These are phyloP conservation scores for Tortrix viridana DNA, from an alignment of 2,888 invertebrate species.

Conservation along the genomic window DNA sequence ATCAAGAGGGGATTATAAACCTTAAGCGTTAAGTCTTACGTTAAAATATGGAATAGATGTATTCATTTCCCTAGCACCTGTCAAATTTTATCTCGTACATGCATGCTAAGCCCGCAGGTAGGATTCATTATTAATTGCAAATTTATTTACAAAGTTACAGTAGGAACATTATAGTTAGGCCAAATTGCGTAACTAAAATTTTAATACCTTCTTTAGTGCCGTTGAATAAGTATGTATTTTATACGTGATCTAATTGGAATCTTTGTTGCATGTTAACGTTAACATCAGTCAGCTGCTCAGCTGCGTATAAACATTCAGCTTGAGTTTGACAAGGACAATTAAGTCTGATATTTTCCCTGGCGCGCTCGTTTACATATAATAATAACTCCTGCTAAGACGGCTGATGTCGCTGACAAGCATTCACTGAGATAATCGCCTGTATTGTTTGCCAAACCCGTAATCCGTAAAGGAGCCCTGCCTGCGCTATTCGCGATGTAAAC, in stretches of 20 bases:
- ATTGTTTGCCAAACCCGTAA: constrained; percentile 71
- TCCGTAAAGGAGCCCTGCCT: constrained; percentile 71
- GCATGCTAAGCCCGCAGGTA: no score
- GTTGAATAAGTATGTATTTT: no score
- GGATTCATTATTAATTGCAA: no score
- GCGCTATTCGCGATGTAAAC: constrained; percentile 61
- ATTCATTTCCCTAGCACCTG: no score
- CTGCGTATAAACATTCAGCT: constrained; percentile 47
- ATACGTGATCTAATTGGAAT: background rate
- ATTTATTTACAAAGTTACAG: no score
- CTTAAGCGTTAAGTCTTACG: no score
- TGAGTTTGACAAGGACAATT: constrained; percentile 61
- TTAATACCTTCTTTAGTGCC: no score
- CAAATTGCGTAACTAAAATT: no score
- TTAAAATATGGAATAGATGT: no score
- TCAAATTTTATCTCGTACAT: no score
- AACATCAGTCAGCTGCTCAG: background rate
- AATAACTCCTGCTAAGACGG: constrained; percentile 56
- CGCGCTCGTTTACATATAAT: constrained; percentile 68
- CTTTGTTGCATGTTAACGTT: constrained; percentile 1
- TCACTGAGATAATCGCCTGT: constrained; percentile 71
- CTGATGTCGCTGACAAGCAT: constrained; percentile 70
- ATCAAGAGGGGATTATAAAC: no score
- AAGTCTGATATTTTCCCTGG: constrained; percentile 54
- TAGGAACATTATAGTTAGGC: no score